A percentile compares a stretch with the other conserved stretches of the same genome.
Evolutionary conservation across 64 coral and sea anemone species (phyloP).

Genomic region (Cladopsammia gracilis): DNA sequence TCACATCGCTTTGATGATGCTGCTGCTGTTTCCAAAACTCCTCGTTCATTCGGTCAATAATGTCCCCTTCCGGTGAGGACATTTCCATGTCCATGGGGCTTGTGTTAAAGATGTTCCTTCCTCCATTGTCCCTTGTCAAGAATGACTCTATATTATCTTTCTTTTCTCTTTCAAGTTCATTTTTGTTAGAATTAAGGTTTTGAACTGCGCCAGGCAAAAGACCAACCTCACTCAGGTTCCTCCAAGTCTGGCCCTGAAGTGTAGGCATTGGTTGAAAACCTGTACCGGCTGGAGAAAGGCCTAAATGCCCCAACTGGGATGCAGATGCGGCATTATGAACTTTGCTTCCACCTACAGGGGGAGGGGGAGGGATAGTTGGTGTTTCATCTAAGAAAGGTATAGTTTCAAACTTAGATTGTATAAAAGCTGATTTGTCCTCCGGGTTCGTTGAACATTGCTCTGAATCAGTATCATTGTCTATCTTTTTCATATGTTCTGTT

Average conservation of each 20-base stretch:
- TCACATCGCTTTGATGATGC: slow-evolving; percentile 8
- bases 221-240: no score
- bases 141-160: not conserved
- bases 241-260: not conserved
- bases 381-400: slow-evolving; percentile 37
- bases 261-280: not conserved
- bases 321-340: not conserved
- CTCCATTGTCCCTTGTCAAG: not conserved
- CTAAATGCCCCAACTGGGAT: slow-evolving; percentile 13
- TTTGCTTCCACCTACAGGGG: not conserved
- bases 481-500: not conserved
- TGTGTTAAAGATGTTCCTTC: slow-evolving; percentile 8
- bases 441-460: not conserved
- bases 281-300: not conserved
- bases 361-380: not conserved
- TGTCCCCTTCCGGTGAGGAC: slow-evolving; percentile 87
- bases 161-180: not conserved
- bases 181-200: not conserved
- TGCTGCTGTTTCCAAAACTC: slow-evolving; percentile 83
- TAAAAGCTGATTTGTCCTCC: slow-evolving; percentile 18
- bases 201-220: not conserved
- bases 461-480: not conserved
- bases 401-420: not conserved
- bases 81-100: slow-evolving; percentile 91
- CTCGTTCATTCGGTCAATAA: slow-evolving; percentile 92